phyloP scores from a whole-genome alignment of 2,888 invertebrate genomes.

The Volucella inflata region DNA sequence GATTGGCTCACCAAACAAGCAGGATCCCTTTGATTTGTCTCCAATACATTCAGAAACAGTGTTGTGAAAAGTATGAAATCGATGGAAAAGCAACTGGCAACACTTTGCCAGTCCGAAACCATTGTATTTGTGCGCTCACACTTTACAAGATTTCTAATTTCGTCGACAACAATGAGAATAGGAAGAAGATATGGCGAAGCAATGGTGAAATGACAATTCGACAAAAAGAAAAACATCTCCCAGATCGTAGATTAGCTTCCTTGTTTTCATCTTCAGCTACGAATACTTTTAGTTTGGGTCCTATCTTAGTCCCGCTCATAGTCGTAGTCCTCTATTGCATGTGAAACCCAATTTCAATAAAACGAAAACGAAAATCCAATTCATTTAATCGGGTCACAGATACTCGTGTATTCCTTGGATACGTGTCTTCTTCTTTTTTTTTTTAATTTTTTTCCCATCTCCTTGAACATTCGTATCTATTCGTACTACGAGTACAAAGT shows the following conservation, averaged over 20 bases:
- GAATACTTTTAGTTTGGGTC: slow-evolving; percentile 18
- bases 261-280: slow-evolving; percentile 53
- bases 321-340: slow-evolving; percentile 32
- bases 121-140: slow-evolving; percentile 39
- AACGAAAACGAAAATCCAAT: slow-evolving; percentile 57
- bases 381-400: slow-evolving; percentile 61
- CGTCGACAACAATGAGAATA: slow-evolving; percentile 11
- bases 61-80: too few species aligned
- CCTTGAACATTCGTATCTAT: neutral
- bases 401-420: slow-evolving; percentile 59
- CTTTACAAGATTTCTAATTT: slow-evolving; percentile 58
- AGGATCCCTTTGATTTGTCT: too few species aligned
- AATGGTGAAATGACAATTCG: slow-evolving; percentile 62
- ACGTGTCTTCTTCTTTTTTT: slow-evolving; percentile 8
- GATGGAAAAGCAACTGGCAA: slow-evolving; percentile 6
- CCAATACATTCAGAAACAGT: too few species aligned
- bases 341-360: slow-evolving; percentile 52
- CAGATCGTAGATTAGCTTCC: slow-evolving; percentile 63
- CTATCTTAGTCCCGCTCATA: too few species aligned
- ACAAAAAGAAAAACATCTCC: slow-evolving; percentile 46
- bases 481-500: too few species aligned
- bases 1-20: too few species aligned
- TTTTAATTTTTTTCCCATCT: neutral
- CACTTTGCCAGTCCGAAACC: neutral
- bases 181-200: slow-evolving; percentile 11